Evolutionary conservation across 92 coral and sea anemone genomes (phyloP).

Genomic region (Anthopleura xanthogrammica): DNA sequence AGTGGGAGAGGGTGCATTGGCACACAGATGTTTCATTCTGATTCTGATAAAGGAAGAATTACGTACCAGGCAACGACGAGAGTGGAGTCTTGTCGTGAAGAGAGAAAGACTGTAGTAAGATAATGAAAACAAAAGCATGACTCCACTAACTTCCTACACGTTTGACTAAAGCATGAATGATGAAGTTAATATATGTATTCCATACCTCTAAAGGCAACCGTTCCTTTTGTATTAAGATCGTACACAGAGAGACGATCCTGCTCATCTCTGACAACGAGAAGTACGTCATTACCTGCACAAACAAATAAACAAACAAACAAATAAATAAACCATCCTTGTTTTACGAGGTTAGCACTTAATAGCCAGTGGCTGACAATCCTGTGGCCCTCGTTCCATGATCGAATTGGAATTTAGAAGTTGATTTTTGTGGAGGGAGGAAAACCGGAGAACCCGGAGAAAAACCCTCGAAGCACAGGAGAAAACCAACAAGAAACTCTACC

Average conservation of each 20-base stretch:
- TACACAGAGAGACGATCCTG: constrained; percentile 50
- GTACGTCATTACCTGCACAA: constrained; percentile 60
- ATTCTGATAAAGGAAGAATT: not conserved
- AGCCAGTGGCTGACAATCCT: not conserved
- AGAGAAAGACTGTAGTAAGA: not conserved
- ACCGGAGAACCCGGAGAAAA: too few relatives aligned
- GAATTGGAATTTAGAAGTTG: not conserved
- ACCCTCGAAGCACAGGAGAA: too few relatives aligned
- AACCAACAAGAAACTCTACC: too few relatives aligned
- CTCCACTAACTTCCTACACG: not conserved
- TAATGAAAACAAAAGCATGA: not conserved
- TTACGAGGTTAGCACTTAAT: not conserved
- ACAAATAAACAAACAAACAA: not conserved
- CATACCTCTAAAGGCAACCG: constrained; percentile 21
- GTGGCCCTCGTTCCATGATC: not conserved
- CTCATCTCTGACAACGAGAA: constrained; percentile 57
- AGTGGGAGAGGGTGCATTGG: too few relatives aligned
- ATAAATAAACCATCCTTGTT: not conserved
- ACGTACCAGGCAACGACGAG: not conserved
- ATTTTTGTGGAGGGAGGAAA: too few relatives aligned
- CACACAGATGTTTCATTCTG: too few relatives aligned
- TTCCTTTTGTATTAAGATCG: constrained; percentile 28
- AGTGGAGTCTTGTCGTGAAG: not conserved
- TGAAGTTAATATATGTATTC: not conserved
- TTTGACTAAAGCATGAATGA: not conserved